phyloP scores from a whole-genome alignment of 2,888 invertebrate genomes.

The Macrophya annulata region DNA sequence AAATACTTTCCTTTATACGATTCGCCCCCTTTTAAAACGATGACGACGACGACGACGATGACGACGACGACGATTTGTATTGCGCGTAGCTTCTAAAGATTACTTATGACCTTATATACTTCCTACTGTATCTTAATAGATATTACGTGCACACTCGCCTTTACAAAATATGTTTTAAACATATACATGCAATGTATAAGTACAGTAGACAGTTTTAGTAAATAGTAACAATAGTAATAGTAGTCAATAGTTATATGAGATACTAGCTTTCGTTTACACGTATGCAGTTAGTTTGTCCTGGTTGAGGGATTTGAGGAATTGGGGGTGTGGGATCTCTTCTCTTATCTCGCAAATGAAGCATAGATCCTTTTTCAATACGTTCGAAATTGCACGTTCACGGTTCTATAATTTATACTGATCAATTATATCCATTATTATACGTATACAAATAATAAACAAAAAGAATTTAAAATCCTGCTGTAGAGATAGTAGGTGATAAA shows the following conservation, averaged over 20 bases:
- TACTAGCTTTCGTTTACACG: slow-evolving; percentile 15
- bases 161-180: slow-evolving; percentile 8
- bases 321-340: not conserved
- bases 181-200: slow-evolving; percentile 15
- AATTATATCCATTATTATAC: not conserved
- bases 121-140: slow-evolving; percentile 31
- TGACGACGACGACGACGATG: slow-evolving; percentile 45
- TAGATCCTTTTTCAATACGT: slow-evolving; percentile 38
- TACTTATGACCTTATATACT: not conserved
- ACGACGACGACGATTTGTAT: slow-evolving; percentile 43
- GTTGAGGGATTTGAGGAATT: not conserved
- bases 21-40: slow-evolving; percentile 9
- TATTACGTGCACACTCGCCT: slow-evolving; percentile 35
- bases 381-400: not conserved
- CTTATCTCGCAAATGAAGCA: slow-evolving; percentile 39
- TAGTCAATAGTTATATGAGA: not conserved
- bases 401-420: slow-evolving; percentile 3
- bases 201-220: slow-evolving; percentile 38
- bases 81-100: not conserved
- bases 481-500: not conserved
- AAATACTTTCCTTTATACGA: slow-evolving; percentile 23
- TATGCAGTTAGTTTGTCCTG: not conserved
- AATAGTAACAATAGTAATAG: slow-evolving; percentile 15
- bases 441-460: not conserved
- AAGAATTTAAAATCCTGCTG: not conserved